Conservation (phyloP, 2,113 vertebrate species). For the Pygoscelis antarcticus region DNA sequence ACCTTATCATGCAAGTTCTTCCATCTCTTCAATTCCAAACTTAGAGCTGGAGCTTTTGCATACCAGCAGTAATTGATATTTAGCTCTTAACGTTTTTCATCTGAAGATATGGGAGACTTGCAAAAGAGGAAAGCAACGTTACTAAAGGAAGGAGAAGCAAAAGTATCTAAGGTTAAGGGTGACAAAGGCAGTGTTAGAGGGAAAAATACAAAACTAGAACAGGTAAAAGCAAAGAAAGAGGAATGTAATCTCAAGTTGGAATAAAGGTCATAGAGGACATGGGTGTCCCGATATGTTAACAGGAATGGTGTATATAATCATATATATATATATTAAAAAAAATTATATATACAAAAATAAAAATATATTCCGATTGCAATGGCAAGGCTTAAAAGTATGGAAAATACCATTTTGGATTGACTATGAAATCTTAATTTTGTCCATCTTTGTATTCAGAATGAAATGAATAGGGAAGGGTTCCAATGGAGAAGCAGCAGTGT, state of each 20-base stretch:
- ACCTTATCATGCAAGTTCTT: slow-evolving; percentile 15
- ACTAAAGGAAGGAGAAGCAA: neutral
- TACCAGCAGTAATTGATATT: neutral
- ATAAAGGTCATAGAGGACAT: neutral
- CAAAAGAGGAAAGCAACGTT: neutral
- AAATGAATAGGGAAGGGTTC: neutral
- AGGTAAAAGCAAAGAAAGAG: neutral
- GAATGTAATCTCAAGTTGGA: neutral
- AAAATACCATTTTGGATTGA: neutral
- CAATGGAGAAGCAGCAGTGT: neutral
- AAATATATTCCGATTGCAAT: neutral
- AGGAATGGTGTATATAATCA: neutral
- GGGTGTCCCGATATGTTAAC: neutral
- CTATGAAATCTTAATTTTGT: neutral
- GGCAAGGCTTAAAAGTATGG: neutral
- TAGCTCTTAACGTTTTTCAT: neutral
- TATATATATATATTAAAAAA: no score
- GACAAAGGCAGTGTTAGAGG: neutral
- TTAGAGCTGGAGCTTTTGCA: neutral
- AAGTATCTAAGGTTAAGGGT: neutral
- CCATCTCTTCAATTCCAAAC: neutral
- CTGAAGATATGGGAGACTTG: neutral
- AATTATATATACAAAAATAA: neutral
- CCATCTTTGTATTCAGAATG: neutral
- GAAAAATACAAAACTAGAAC: neutral